Conservation (phyloP, 2,113 vertebrate species). For the Talpa occidentalis region DNA sequence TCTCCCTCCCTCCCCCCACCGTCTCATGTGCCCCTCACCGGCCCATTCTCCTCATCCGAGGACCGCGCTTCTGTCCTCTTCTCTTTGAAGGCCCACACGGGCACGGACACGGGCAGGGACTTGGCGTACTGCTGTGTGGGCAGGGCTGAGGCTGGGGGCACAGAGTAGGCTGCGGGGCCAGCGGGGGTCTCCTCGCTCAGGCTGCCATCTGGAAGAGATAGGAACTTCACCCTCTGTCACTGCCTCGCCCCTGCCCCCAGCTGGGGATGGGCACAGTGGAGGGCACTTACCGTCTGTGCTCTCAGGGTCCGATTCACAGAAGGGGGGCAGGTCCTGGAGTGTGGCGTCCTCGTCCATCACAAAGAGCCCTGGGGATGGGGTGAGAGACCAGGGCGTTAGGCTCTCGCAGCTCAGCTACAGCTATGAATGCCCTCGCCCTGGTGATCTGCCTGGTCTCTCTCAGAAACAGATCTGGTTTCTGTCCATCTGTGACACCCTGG, state of each 20-base stretch:
- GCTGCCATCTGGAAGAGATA: constrained; percentile 82
- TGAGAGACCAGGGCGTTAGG: background rate
- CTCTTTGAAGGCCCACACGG: constrained; percentile 92
- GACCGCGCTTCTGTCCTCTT: constrained; percentile 83
- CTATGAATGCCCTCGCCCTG: background rate
- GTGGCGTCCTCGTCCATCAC: constrained; percentile 95
- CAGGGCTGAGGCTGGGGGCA: constrained; percentile 80
- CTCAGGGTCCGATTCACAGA: constrained; percentile 80
- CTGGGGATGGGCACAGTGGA: accelerated
- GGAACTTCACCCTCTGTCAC: background rate
- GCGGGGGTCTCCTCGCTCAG: constrained; percentile 91
- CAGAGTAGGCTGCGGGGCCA: constrained; percentile 76
- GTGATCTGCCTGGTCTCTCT: background rate
- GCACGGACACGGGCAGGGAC: constrained; percentile 93
- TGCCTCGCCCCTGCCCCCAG: background rate
- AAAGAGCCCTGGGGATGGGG: constrained; percentile 88
- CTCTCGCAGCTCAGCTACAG: accelerated
- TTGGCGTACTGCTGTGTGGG: constrained; percentile 88
- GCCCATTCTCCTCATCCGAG: constrained; percentile 88
- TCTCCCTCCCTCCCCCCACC: background rate
- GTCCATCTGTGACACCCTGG: background rate
- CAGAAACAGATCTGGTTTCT: background rate
- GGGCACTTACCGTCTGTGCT: constrained; percentile 77
- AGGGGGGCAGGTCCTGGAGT: constrained; percentile 84
- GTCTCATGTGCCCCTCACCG: constrained; percentile 84